These are phyloP conservation scores for Drosophila leonis DNA, from an alignment of 2,888 invertebrate species.

Conservation along the genomic window DNA sequence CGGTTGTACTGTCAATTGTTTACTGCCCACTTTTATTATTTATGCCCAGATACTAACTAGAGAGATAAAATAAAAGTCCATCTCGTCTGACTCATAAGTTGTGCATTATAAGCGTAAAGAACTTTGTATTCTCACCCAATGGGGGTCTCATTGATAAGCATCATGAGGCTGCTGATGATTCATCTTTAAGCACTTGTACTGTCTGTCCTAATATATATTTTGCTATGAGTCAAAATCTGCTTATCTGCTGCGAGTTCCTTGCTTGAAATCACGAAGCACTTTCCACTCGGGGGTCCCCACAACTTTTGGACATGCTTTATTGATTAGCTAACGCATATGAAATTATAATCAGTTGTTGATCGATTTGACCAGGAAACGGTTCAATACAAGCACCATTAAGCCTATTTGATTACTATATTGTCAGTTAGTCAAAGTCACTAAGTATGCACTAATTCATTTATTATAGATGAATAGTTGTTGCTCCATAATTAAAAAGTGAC, in stretches of 20 bases:
- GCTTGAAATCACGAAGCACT: conserved; percentile 4
- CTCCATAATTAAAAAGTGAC: neutral
- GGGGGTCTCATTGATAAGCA: neutral
- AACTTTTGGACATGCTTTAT: conserved; percentile 34
- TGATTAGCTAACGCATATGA: conserved; percentile 8
- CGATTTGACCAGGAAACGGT: conserved; percentile 7
- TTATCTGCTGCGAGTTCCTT: conserved; percentile 2
- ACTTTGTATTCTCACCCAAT: neutral
- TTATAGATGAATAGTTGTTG: neutral
- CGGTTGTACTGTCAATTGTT: conserved; percentile 7
- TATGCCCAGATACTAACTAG: neutral
- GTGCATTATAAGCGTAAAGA: neutral
- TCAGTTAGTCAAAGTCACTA: conserved; percentile 6
- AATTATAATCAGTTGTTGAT: neutral
- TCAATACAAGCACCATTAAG: neutral
- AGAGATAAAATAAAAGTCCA: conserved; percentile 17
- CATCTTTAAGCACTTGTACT: conserved; percentile 6
- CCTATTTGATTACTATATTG: conserved; percentile 8
- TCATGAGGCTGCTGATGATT: conserved; percentile 13
- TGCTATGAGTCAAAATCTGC: conserved; percentile 34
- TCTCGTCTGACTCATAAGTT: conserved; percentile 37
- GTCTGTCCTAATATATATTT: neutral
- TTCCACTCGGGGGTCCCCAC: conserved; percentile 59
- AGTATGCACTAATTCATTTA: neutral
- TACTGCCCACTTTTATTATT: conserved; percentile 15